These are phyloP conservation scores for Cosmopolites sordidus DNA, from an alignment of 2,888 invertebrate genomes.

Conservation along the genomic window DNA sequence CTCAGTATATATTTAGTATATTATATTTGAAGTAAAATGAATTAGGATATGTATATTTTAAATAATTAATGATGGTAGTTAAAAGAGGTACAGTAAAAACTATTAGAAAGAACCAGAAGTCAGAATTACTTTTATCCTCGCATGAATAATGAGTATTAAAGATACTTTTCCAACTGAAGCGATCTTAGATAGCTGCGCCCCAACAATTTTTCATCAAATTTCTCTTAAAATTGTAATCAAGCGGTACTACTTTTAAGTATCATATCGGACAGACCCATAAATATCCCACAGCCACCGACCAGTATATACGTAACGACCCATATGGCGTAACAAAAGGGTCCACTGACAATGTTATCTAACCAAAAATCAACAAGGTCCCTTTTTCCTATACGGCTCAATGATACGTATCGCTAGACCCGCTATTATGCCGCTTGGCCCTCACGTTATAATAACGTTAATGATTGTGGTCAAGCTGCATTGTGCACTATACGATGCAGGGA, in stretches of 20 bases:
- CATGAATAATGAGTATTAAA: too few relatives aligned
- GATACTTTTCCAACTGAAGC: background rate
- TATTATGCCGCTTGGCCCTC: background rate
- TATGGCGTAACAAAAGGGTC: background rate
- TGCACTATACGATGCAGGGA: background rate
- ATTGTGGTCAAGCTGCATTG: slow-evolving; percentile 2
- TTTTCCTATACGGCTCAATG: slow-evolving; percentile 1
- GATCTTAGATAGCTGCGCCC: background rate
- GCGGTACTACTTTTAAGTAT: background rate
- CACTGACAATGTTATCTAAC: background rate
- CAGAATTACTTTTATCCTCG: too few relatives aligned
- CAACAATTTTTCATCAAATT: background rate
- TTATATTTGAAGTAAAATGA: too few relatives aligned
- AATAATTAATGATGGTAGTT: too few relatives aligned
- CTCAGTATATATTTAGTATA: too few relatives aligned
- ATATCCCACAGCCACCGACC: background rate
- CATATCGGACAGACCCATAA: background rate
- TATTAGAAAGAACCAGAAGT: too few relatives aligned
- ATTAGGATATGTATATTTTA: too few relatives aligned
- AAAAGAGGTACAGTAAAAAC: too few relatives aligned
- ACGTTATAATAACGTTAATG: background rate
- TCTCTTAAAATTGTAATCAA: background rate
- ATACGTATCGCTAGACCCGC: slow-evolving; percentile 1
- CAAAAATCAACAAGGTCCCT: background rate
- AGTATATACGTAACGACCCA: background rate